Evolutionary conservation across 1,140 invertebrate species (phyloP).

Genomic region (Drosophila athabasca): DNA sequence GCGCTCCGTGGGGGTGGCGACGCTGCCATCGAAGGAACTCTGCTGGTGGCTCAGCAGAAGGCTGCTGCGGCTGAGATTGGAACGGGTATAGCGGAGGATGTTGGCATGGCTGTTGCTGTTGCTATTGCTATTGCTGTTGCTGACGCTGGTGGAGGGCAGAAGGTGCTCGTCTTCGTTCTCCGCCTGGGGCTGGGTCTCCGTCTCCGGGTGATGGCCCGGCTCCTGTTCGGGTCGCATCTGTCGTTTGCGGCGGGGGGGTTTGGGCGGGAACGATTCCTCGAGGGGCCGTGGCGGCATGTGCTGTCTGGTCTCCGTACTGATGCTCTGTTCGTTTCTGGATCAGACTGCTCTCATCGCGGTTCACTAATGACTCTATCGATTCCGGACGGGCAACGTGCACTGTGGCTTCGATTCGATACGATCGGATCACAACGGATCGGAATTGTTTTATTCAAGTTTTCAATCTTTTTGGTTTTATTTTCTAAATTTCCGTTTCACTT

Average conservation of each 20-base stretch:
- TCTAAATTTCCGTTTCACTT: conserved; percentile 52
- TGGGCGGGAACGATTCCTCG: conserved; percentile 50
- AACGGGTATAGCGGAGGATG: conserved; percentile 64
- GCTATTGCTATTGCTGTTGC: too few species aligned
- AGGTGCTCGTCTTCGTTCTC: conserved; percentile 44
- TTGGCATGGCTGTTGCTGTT: too few species aligned
- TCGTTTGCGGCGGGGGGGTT: conserved; percentile 50
- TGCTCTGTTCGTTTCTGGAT: too few species aligned
- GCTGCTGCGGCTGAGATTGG: conserved; percentile 78
- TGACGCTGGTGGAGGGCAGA: conserved; percentile 24
- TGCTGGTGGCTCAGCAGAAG: conserved; percentile 72
- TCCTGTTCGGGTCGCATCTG: conserved; percentile 22
- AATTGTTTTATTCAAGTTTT: conserved; percentile 6
- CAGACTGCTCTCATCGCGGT: too few species aligned
- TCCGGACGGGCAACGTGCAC: too few species aligned
- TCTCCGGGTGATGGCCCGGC: conserved; percentile 1
- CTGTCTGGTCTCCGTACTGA: conserved; percentile 4
- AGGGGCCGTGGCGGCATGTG: conserved; percentile 55
- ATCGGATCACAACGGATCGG: conserved; percentile 2
- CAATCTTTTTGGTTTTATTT: conserved; percentile 33
- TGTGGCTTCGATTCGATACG: too few species aligned
- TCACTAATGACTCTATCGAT: background rate
- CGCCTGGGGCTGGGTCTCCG: conserved; percentile 23
- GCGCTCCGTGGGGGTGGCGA: conserved; percentile 55
- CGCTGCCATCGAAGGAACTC: conserved; percentile 63